Evolutionary conservation across 2,797 vertebrate genomes (phyloP), one percentile per base, ranked within the genome.

Genomic region (Fistularia commersonii): DNA sequence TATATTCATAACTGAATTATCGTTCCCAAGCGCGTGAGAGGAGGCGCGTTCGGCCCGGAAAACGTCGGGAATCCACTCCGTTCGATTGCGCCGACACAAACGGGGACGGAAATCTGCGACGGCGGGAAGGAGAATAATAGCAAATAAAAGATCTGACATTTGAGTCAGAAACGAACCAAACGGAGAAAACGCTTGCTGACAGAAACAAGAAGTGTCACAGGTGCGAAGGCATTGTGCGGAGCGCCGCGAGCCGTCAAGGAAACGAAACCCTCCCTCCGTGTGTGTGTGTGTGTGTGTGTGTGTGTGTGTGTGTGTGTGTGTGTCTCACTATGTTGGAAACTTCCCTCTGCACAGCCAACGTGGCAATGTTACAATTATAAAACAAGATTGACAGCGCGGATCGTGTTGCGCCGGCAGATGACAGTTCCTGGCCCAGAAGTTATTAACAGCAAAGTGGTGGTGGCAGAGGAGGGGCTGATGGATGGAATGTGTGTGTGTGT

Each of bases 281-380:
- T 44, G 40, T 23, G 32, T 44, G 40, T 23, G 23, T 23, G 2
- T 2, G 14, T 63, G 36, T 44, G 41, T 45, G 11, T 15, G 14
- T n/a, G 40, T 11, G 41, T 14, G n/a, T 46, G 46, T 45, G 31
- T 40, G 10, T 40, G 8, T n/a, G 14, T 36, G 47, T 58, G 49
- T 36, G 31, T 70, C 53, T 65, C 57, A 59, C 56, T 77, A 73
- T 70, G 60, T 63, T 79, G 78, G 80, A 85, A 87, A 85, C 60
- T 77, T 84, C 35, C 72, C 62, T 70, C 57, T 61, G 73, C 71
- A 68, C 76, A 74, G 66, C 64, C 11, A 88, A 90, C 75, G 84
- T 87, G 87, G 89, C 86, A 89, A 82, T 80, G 85, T 77, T 86
- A 86, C 84, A 86, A 87, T 88, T 87, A 87, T 86, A 86, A 90